These are phyloP conservation scores for Tetheella fluctuosa DNA, from an alignment of 2,888 invertebrate species.

Conservation along the genomic window DNA sequence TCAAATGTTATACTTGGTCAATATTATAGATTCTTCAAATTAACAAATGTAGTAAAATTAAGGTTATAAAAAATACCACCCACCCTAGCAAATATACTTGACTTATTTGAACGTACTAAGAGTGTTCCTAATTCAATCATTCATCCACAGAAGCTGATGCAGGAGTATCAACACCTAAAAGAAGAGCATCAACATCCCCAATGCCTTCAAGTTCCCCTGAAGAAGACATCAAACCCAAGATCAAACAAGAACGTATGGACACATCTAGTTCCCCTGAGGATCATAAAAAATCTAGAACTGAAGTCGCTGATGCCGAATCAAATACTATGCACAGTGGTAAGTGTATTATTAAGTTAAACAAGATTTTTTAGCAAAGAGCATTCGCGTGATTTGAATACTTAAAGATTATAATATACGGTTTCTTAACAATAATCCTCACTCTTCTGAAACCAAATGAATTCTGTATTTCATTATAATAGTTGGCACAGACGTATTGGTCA, in stretches of 20 bases:
- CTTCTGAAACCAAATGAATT: not conserved
- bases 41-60: too few species aligned
- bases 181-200: slow-evolving; percentile 83
- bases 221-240: slow-evolving; percentile 81
- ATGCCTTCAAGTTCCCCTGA: slow-evolving; percentile 81
- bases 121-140: not conserved
- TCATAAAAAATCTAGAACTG: slow-evolving; percentile 90
- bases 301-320: slow-evolving; percentile 94
- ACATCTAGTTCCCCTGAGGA: slow-evolving; percentile 86
- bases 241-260: slow-evolving; percentile 88
- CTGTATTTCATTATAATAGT: not conserved
- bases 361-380: too few species aligned
- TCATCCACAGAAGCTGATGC: slow-evolving; percentile 69
- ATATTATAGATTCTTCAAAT: too few species aligned
- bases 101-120: not conserved
- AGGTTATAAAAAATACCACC: too few species aligned
- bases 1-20: too few species aligned
- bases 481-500: not conserved
- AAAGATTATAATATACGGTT: too few species aligned
- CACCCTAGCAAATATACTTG: slow-evolving; percentile 11
- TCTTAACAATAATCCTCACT: not conserved
- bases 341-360: slow-evolving; percentile 56
- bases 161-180: slow-evolving; percentile 85
- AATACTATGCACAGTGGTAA: slow-evolving; percentile 96
- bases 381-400: too few species aligned